Base-by-base conservation (phyloP, 2,888 invertebrate species). In the Poecilus cupreus region DNA sequence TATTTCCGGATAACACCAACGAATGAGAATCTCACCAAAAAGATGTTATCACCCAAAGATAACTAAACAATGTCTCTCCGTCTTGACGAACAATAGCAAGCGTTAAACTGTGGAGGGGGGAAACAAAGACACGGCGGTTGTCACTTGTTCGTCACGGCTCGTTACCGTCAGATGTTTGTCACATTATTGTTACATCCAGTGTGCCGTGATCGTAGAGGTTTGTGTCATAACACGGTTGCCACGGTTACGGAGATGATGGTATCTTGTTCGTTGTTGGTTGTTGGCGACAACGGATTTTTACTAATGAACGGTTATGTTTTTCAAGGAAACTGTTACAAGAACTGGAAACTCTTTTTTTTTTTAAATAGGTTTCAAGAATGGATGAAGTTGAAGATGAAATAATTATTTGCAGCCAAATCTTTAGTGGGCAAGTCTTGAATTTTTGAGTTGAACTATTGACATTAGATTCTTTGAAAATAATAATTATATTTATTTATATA, bases 111-210 rank as follows among this genome's bases (percentile, higher is more conserved):
- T 18, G 32, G 49, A 24, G 74, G 18, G 49, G 51, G 32, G 51
- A 51, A 80, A 80, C 80, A 80, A 72, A 80, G 75, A 81, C 46
- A 75, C 43, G 43, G 81, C 72, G 60, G 46, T 81, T 81, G 81
- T 81, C 81, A 81, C 75, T 81, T 80, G 72, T 80, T 80, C 72
- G 81, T 75, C 64, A 81, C 20, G 81, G 81, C 81, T 81, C 81
- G 81, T 81, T 81, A 81, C 37, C 46, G 72, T 72, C 46, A 72
- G 72, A 72, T 72, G 72, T 49, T 74, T 74, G 75, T 75, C 54
- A 75, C 51, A 75, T 75, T 54, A 51, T 54, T 75, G 75, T 75
- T 51, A 70, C 24, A 18, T 64, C 37, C 26, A 60, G 13, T 60
- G 60, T 32, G 43, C 13, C 13, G 43, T 43, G 43, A 60, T 60